phyloP scores from a whole-genome alignment of 2,113 vertebrate species.

The Grantiella picta region DNA sequence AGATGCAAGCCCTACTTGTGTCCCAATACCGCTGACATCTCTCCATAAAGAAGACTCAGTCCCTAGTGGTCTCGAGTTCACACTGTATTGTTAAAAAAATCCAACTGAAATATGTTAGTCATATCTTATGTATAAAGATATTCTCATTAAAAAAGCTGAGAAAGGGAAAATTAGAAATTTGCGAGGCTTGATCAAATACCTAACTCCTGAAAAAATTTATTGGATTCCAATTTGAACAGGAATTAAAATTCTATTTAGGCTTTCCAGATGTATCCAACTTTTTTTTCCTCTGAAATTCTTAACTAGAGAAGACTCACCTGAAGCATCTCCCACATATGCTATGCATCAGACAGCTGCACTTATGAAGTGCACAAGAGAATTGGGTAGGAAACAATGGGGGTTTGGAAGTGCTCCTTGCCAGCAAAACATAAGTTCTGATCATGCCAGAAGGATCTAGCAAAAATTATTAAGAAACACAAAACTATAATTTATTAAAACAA shows the following conservation, averaged over 20 bases:
- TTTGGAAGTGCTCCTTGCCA: background rate
- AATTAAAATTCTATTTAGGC: background rate
- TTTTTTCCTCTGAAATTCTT: background rate
- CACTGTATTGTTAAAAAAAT: background rate
- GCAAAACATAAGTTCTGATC: background rate
- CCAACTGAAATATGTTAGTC: background rate
- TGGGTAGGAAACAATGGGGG: fast-evolving
- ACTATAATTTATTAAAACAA: background rate
- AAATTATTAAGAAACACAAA: background rate
- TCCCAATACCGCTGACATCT: fast-evolving
- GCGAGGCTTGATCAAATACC: background rate
- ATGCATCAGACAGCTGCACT: background rate
- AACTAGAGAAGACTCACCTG: background rate
- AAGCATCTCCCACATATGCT: background rate
- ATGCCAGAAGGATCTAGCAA: background rate
- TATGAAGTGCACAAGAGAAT: background rate
- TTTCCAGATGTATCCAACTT: background rate
- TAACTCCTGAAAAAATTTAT: background rate
- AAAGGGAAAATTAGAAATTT: background rate
- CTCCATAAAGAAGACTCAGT: background rate
- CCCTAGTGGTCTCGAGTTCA: background rate
- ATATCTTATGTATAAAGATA: background rate
- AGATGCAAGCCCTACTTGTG: background rate
- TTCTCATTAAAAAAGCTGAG: background rate
- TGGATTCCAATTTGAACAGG: background rate